These are phyloP conservation scores for Ellobius talpinus DNA, from an alignment of 2,113 vertebrate species.

Conservation along the genomic window DNA sequence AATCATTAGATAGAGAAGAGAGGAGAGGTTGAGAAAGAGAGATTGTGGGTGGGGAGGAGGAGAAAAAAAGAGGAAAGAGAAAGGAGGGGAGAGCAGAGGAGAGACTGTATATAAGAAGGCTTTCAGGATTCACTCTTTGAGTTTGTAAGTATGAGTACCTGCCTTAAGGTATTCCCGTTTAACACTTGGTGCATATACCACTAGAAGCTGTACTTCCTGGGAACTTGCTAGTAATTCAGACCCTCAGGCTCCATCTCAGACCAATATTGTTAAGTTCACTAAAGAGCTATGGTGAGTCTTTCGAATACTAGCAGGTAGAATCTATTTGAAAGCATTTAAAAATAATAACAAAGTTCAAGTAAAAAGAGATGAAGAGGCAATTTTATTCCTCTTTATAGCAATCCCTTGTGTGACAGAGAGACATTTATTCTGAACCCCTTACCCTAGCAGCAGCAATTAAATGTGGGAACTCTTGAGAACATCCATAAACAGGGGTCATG, in stretches of 20 bases:
- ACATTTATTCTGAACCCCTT: not conserved
- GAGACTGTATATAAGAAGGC: not conserved
- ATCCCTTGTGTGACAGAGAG: not conserved
- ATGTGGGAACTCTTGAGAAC: not conserved
- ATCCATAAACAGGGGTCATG: conserved; percentile 59
- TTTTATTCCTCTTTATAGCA: conserved; percentile 25
- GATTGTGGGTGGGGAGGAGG: not conserved
- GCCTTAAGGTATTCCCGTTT: not conserved
- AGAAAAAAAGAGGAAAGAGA: not conserved
- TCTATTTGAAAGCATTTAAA: conserved; percentile 31
- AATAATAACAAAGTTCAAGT: conserved; percentile 46
- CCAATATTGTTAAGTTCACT: not conserved
- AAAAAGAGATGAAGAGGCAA: not conserved
- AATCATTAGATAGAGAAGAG: not conserved
- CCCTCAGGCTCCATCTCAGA: not conserved
- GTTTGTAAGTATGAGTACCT: not conserved
- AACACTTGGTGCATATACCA: not conserved
- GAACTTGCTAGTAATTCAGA: not conserved
- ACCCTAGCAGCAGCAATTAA: conserved; percentile 37
- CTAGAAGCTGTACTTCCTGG: not conserved
- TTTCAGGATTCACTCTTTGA: not conserved
- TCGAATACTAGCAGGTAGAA: not conserved
- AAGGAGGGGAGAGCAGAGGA: not conserved
- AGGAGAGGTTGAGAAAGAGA: not conserved
- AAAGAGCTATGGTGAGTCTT: not conserved